Base-by-base conservation (phyloP, 1,140 invertebrate species). In the Drosophila busckii region DNA sequence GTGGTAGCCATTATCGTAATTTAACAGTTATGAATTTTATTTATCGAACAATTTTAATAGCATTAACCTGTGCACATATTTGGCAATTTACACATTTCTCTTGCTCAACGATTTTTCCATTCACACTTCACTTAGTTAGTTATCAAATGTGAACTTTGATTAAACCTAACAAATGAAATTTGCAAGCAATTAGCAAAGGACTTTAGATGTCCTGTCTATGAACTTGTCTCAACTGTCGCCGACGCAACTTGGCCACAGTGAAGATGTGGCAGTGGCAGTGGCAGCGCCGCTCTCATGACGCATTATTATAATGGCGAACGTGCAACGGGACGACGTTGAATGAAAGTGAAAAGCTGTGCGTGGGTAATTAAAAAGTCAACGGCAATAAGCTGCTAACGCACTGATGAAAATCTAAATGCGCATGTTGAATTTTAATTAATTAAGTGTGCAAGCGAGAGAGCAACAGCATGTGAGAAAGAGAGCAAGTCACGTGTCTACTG, bases 371-470 rank as follows among this genome's bases (percentile, higher is more conserved):
- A 82, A 78, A 82, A 63, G 59, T 40, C 53, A 35, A 50, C 31
- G 42, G 1, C 8, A 4, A 17, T 1, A 5, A 25, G 15, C 17
- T n/a, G n/a, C n/a, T 7, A 9, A 28, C 13, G 7, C 32, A 16
- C 42, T 56, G 58, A 56, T 66, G 61, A 68, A 60, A 60, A 45
- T 62, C 64, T 80, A 69, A 80, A n/a, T 68, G 82, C 73, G 69
- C 75, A 82, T 60, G 73, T 65, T 66, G 73, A 78, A 82, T 80
- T 80, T 80, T 82, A 80, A 80, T 80, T 80, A 80, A 80, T 80
- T 80, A 70, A 80, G 59, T 63, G 53, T 37, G 37, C 37, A 56
- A 26, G 22, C 29, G 40, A 12, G 17, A 28, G 5, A 20, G 22
- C 13, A 15, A 44, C 22, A 46, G 15, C 22, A 35, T 31, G 10